Percentiles rank a stretch among this genome's conserved stretches.
phyloP scores from a whole-genome alignment of 1,140 invertebrate species.

The Globodera rostochiensis region DNA sequence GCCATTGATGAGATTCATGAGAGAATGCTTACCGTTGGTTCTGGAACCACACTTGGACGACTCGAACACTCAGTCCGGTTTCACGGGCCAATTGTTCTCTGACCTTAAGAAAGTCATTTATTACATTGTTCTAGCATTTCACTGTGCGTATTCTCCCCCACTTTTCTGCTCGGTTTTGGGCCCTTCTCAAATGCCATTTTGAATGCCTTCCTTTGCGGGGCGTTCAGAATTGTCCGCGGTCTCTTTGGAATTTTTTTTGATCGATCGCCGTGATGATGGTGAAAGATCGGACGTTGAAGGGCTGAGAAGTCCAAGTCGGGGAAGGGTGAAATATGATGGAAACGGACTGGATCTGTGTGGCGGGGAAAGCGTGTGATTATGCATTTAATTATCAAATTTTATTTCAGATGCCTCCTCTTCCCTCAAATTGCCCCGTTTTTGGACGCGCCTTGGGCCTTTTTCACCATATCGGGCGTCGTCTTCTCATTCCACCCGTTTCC shows the following conservation, averaged over 20 bases:
- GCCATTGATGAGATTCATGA: background rate
- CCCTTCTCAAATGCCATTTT: conserved; percentile 45
- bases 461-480: conserved; percentile 5
- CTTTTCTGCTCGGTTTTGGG: conserved; percentile 66
- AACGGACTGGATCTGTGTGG: conserved; percentile 9
- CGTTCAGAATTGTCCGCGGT: conserved; percentile 46
- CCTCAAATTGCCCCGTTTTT: conserved; percentile 1
- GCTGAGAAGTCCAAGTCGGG: conserved; percentile 22
- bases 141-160: conserved; percentile 70
- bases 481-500: conserved; percentile 12
- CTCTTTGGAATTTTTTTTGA: conserved; percentile 44
- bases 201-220: conserved; percentile 43
- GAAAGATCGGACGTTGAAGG: conserved; percentile 11
- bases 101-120: conserved; percentile 21
- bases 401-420: conserved; percentile 9
- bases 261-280: conserved; percentile 19
- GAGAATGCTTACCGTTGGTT: conserved; percentile 90
- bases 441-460: background rate
- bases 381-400: conserved; percentile 24
- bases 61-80: conserved; percentile 90
- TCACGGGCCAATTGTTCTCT: conserved; percentile 79
- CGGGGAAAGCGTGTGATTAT: background rate
- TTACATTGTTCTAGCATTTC: background rate
- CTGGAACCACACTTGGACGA: conserved; percentile 99
- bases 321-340: conserved; percentile 26